Conservation (phyloP, 2,888 invertebrate species). For the Diarsia brunnea region DNA sequence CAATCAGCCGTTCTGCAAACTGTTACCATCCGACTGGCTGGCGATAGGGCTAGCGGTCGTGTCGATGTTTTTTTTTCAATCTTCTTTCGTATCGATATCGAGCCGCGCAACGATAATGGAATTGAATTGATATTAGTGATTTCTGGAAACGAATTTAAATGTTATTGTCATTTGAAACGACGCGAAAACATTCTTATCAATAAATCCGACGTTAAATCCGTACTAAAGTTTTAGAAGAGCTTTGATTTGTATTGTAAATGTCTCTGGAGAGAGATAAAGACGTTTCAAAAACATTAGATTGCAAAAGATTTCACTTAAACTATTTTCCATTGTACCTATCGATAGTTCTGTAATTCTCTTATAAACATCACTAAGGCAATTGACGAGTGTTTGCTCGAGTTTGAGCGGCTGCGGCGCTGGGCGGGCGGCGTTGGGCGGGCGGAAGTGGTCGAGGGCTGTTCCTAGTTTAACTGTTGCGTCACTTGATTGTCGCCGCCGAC, state of each 20-base stretch:
- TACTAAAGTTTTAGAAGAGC: neutral
- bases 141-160: conserved; percentile 31
- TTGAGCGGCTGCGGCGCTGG: conserved; percentile 83
- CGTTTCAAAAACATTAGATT: neutral
- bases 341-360: conserved; percentile 58
- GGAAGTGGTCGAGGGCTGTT: conserved; percentile 87
- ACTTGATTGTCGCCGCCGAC: conserved; percentile 81
- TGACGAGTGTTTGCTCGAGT: conserved; percentile 88
- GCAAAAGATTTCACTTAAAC: neutral
- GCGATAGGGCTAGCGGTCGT: conserved; percentile 56
- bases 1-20: conserved; percentile 86
- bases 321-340: conserved; percentile 49
- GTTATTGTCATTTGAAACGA: conserved; percentile 27
- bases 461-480: conserved; percentile 89
- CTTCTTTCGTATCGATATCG: conserved; percentile 46
- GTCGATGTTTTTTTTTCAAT: conserved; percentile 52
- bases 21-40: conserved; percentile 73
- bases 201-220: conserved; percentile 9
- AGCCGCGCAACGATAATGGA: conserved; percentile 4
- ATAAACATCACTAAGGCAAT: conserved; percentile 82
- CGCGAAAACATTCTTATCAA: conserved; percentile 9
- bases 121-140: conserved; percentile 32
- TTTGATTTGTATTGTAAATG: neutral
- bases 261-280: neutral
- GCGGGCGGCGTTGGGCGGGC: conserved; percentile 82